These are phyloP conservation scores for Falco peregrinus DNA, from an alignment of 2,797 vertebrate species.

Conservation along the genomic window DNA sequence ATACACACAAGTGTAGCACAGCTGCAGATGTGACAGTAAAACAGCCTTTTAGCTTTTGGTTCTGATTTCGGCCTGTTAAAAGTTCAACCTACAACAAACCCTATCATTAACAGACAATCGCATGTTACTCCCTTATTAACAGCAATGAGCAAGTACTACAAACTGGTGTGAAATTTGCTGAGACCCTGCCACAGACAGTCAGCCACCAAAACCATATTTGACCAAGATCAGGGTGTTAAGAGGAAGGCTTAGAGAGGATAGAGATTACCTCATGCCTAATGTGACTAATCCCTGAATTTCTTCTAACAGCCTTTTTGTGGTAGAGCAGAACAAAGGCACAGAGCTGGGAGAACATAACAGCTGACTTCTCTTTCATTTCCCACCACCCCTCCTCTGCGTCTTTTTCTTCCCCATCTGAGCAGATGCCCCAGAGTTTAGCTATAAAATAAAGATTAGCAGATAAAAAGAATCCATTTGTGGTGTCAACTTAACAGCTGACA, in stretches of 20 bases:
- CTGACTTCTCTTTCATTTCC: neutral
- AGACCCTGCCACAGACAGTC: neutral
- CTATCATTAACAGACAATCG: neutral
- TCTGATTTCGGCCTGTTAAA: neutral
- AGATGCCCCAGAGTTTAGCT: neutral
- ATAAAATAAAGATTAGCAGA: neutral
- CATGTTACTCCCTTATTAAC: neutral
- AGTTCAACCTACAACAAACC: neutral
- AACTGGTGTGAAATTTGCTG: neutral
- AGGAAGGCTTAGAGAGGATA: neutral
- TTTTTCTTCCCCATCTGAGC: neutral
- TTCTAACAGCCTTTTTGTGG: neutral
- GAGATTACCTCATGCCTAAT: neutral
- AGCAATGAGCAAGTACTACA: neutral
- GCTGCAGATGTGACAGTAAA: neutral
- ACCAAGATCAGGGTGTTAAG: neutral
- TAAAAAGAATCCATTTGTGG: neutral
- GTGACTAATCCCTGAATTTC: constrained; percentile 12
- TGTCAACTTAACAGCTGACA: neutral
- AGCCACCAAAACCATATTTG: neutral
- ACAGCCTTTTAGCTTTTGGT: neutral
- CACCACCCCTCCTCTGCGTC: neutral
- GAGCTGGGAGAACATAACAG: neutral
- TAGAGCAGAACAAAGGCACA: neutral
- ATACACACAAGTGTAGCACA: neutral